Conservation (phyloP, 2,888 invertebrate genomes). For the Candidula unifasciata region DNA sequence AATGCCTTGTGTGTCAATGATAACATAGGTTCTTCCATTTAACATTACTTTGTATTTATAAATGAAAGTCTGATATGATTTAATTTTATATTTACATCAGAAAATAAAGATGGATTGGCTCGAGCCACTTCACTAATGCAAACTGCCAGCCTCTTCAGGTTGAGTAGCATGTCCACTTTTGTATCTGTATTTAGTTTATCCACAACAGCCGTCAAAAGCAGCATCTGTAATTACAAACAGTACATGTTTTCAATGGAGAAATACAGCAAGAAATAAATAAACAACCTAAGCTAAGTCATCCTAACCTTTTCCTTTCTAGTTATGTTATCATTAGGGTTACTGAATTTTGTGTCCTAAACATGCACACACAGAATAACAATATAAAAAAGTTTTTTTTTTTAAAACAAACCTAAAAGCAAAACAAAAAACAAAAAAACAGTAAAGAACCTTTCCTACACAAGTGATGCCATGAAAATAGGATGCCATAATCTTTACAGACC, state of each 20-base stretch:
- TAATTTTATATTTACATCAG: constrained; percentile 32
- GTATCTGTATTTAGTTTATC: constrained; percentile 64
- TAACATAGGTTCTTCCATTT: too few relatives aligned
- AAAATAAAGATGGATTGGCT: constrained; percentile 41
- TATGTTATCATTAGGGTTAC: too few relatives aligned
- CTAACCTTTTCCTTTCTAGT: too few relatives aligned
- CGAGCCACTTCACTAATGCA: constrained; percentile 39
- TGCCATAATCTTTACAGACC: too few relatives aligned
- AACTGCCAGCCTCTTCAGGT: constrained; percentile 61
- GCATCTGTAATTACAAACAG: constrained; percentile 58
- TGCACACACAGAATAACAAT: too few relatives aligned
- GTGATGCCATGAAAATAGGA: background rate
- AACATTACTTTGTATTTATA: too few relatives aligned
- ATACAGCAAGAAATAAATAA: background rate
- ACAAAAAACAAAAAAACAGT: background rate
- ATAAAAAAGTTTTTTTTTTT: too few relatives aligned
- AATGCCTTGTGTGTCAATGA: too few relatives aligned
- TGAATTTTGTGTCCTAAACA: too few relatives aligned
- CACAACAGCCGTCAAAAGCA: constrained; percentile 68
- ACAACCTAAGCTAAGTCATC: background rate
- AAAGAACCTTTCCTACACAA: background rate
- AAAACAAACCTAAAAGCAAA: too few relatives aligned
- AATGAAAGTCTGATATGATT: too few relatives aligned
- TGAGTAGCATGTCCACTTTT: constrained; percentile 66
- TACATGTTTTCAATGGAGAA: background rate